Evolutionary conservation across 2,113 vertebrate species (phyloP).

Genomic region (Amia ocellicauda): DNA sequence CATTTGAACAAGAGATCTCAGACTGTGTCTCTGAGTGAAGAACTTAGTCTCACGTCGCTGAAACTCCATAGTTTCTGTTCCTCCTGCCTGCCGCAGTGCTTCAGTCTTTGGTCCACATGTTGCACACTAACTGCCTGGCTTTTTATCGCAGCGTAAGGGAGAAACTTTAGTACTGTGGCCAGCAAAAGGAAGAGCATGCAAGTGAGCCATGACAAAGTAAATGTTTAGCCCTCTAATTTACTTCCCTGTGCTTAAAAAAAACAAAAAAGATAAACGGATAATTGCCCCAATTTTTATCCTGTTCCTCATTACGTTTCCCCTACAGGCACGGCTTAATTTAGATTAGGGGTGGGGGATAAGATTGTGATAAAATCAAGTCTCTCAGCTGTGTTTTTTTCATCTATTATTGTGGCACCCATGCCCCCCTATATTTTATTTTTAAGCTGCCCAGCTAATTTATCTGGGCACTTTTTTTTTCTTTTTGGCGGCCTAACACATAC

Average conservation of each 20-base stretch:
- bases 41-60: neutral
- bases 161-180: neutral
- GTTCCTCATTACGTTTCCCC: slow-evolving; percentile 19
- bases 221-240: slow-evolving; percentile 15
- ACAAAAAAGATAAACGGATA: no score
- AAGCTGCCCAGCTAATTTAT: slow-evolving; percentile 4
- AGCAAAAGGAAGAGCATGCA: slow-evolving; percentile 13
- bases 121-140: neutral
- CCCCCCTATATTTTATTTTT: slow-evolving; percentile 4
- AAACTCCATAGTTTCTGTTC: no score
- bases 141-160: neutral
- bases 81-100: neutral
- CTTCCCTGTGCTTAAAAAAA: slow-evolving; percentile 14
- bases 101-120: neutral
- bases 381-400: slow-evolving; percentile 49
- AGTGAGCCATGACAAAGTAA: slow-evolving; percentile 23
- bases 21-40: no score
- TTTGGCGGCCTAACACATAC: slow-evolving; percentile 32
- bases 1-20: no score
- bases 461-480: slow-evolving; percentile 16
- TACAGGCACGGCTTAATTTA: slow-evolving; percentile 13
- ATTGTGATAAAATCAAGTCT: slow-evolving; percentile 54
- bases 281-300: slow-evolving; percentile 18
- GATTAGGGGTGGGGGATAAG: slow-evolving; percentile 32
- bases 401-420: slow-evolving; percentile 34